phyloP scores from a whole-genome alignment of 2,888 invertebrate genomes.

The Chaetogeoica ovagalla region DNA sequence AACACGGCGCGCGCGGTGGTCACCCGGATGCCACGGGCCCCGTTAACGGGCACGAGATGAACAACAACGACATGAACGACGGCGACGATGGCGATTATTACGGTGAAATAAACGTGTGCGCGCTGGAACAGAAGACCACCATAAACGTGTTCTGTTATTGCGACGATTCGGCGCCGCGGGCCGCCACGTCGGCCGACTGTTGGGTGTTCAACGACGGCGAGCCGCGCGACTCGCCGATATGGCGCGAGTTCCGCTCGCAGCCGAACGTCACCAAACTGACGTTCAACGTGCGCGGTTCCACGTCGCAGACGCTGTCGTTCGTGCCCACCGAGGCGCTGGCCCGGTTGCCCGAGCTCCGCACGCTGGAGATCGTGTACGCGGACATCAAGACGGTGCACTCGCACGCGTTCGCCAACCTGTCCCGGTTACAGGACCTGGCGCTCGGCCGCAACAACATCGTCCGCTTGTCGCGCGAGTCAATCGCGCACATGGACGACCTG shows the following conservation, averaged over 20 bases:
- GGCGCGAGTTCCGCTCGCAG: conserved; percentile 76
- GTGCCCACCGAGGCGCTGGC: conserved; percentile 73
- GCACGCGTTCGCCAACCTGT: conserved; percentile 75
- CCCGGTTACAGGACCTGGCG: conserved; percentile 69
- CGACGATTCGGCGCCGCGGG: conserved; percentile 63
- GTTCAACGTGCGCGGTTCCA: conserved; percentile 72
- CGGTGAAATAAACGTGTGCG: conserved; percentile 55
- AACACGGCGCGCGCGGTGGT: background rate
- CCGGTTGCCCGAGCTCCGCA: conserved; percentile 69
- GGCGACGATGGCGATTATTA: no score
- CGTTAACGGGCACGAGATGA: no score
- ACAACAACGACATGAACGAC: no score
- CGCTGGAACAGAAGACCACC: conserved; percentile 56
- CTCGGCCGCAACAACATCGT: conserved; percentile 73
- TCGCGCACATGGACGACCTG: conserved; percentile 73
- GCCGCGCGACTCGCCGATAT: conserved; percentile 71
- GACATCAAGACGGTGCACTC: conserved; percentile 71
- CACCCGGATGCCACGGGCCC: background rate
- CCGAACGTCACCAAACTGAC: conserved; percentile 71
- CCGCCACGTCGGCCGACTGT: conserved; percentile 76
- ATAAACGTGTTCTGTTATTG: conserved; percentile 69
- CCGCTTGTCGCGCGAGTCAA: conserved; percentile 69
- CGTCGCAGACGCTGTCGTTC: conserved; percentile 66
- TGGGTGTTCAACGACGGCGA: conserved; percentile 74
- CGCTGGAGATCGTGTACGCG: conserved; percentile 73